These are phyloP conservation scores for Poliocrania exsul DNA, from an alignment of 2,797 vertebrate species.

Conservation along the genomic window DNA sequence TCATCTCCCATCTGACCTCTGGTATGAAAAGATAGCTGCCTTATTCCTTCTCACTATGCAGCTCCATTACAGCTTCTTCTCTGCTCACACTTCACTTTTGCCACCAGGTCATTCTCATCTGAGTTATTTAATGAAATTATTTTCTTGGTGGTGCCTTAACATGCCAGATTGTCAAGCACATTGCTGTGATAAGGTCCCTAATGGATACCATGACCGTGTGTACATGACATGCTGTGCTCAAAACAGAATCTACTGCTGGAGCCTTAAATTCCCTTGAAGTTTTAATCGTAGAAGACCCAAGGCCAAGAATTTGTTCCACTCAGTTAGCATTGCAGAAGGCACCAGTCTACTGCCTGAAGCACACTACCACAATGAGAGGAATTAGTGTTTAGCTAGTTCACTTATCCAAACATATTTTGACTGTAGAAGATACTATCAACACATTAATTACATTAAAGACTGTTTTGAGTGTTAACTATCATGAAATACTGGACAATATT, in stretches of 20 bases:
- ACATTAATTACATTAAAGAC: neutral
- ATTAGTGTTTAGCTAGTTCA: neutral
- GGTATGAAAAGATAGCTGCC: neutral
- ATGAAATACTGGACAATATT: neutral
- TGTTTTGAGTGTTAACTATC: neutral
- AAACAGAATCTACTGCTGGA: neutral
- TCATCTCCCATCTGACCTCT: neutral
- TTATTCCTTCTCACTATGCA: neutral
- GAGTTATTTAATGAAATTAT: neutral
- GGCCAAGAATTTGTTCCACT: neutral
- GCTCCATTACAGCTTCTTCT: neutral
- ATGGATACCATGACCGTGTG: neutral
- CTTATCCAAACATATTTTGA: neutral
- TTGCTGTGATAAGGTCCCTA: neutral
- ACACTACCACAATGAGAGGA: accelerated
- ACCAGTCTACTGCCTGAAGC: neutral
- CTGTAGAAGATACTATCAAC: neutral
- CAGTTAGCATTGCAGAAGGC: neutral
- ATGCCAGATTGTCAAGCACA: neutral
- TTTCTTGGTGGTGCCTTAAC: neutral
- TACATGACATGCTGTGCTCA: neutral
- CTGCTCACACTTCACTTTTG: neutral
- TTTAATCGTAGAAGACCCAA: neutral
- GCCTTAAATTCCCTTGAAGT: neutral
- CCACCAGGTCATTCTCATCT: neutral